A percentile compares a stretch with the other conserved stretches of the same genome.
Evolutionary conservation across 2,888 invertebrate species (phyloP).

Genomic region (Amiota minor): DNA sequence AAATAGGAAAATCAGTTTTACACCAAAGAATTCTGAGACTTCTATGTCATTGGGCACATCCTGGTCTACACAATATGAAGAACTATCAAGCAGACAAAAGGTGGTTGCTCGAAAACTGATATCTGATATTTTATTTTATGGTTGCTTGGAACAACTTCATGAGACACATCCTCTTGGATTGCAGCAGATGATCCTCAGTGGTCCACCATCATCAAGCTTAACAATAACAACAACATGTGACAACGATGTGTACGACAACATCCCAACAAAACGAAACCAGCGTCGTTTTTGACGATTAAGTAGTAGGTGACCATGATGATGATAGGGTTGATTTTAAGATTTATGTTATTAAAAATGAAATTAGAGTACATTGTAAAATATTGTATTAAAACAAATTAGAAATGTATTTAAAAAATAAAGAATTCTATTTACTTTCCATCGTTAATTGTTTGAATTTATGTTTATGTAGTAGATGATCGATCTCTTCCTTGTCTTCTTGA

Average conservation of each 20-base stretch:
- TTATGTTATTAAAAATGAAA: too few species aligned
- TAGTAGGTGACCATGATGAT: too few species aligned
- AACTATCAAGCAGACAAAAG: slow-evolving; percentile 14
- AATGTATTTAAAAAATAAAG: too few species aligned
- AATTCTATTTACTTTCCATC: too few species aligned
- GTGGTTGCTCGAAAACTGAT: slow-evolving; percentile 35
- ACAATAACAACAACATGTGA: not conserved
- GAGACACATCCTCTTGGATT: not conserved
- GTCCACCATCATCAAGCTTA: not conserved
- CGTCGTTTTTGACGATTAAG: too few species aligned
- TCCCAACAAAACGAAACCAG: not conserved
- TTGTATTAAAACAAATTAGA: too few species aligned
- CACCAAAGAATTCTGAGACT: not conserved
- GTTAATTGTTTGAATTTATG: too few species aligned
- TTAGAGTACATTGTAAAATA: too few species aligned
- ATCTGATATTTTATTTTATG: slow-evolving; percentile 29
- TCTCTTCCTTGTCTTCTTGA: too few species aligned
- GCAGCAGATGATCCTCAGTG: not conserved
- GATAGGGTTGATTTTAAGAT: too few species aligned
- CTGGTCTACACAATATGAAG: slow-evolving; percentile 29
- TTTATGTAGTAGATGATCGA: too few species aligned
- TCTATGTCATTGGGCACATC: not conserved
- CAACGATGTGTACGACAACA: not conserved
- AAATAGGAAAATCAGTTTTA: too few species aligned
- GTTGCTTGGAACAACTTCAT: not conserved